Conservation (phyloP, 1,140 invertebrate genomes). For the Hylaeus volcanicus region DNA sequence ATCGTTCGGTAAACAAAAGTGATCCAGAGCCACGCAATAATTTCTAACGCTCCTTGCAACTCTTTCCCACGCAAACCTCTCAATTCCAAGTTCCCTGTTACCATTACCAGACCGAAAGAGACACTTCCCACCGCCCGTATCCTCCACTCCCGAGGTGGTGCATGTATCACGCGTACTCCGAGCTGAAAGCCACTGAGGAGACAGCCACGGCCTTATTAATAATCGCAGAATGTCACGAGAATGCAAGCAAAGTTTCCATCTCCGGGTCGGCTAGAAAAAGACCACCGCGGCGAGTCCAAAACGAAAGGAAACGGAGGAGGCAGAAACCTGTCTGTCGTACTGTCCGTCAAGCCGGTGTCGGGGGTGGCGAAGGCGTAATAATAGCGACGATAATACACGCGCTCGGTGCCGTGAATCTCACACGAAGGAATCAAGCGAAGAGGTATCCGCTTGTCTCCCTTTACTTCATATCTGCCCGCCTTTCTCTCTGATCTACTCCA, state of each 20-base stretch:
- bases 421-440: conserved; percentile 10
- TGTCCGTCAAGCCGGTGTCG: conserved; percentile 56
- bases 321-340: conserved; percentile 36
- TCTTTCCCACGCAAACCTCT: too few species aligned
- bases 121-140: too few species aligned
- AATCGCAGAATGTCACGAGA: conserved; percentile 26
- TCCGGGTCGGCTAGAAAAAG: conserved; percentile 26
- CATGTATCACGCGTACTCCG: neutral
- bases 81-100: too few species aligned
- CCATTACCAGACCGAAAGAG: neutral
- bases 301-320: conserved; percentile 1
- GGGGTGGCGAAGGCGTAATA: conserved; percentile 67
- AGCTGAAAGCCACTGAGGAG: neutral
- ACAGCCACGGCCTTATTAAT: conserved; percentile 25
- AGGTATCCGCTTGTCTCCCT: conserved; percentile 12
- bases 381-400: conserved; percentile 68
- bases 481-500: conserved; percentile 41
- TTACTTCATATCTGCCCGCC: conserved; percentile 22
- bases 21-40: too few species aligned
- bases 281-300: neutral
- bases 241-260: conserved; percentile 29
- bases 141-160: neutral
- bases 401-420: conserved; percentile 36
- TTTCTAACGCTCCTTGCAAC: too few species aligned
- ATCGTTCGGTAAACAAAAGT: too few species aligned